Conservation (phyloP, 2,797 vertebrate species). For the Taeniopygia guttata region DNA sequence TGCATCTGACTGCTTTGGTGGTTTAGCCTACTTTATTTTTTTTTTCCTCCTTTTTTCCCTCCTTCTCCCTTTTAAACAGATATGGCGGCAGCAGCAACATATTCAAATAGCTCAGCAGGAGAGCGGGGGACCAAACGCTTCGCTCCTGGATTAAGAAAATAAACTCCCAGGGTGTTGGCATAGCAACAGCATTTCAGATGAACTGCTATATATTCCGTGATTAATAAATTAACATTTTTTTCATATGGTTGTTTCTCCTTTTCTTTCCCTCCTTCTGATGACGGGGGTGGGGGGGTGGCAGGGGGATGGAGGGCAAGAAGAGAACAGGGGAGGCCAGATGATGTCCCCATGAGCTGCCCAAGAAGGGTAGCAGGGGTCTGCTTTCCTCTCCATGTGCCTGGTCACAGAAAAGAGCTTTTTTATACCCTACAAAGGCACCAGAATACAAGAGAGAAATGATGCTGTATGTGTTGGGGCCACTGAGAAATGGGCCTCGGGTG, state of each 20-base stretch:
- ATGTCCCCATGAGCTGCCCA: neutral
- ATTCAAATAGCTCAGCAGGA: conserved; percentile 87
- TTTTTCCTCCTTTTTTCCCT: conserved; percentile 18
- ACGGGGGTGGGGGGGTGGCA: neutral
- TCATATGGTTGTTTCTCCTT: conserved; percentile 75
- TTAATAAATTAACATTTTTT: conserved; percentile 88
- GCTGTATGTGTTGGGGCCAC: rapidly evolving
- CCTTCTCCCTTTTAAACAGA: conserved; percentile 67
- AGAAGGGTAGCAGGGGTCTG: neutral
- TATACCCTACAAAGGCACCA: neutral
- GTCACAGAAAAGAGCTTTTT: neutral
- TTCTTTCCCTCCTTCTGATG: conserved; percentile 32
- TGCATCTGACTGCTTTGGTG: conserved; percentile 89
- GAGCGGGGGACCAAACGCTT: conserved; percentile 88
- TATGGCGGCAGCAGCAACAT: conserved; percentile 73
- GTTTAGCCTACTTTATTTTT: conserved; percentile 54
- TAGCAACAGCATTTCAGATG: conserved; percentile 91
- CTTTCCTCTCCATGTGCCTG: rapidly evolving
- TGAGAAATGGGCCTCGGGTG: rapidly evolving
- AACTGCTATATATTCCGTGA: conserved; percentile 82
- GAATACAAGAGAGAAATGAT: rapidly evolving
- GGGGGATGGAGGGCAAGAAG: neutral
- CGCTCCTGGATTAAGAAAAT: conserved; percentile 95
- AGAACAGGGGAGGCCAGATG: neutral
- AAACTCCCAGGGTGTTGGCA: conserved; percentile 97